These are phyloP conservation scores for Phymorhynchus buccinoides DNA, from an alignment of 1,140 invertebrate genomes.

Conservation along the genomic window DNA sequence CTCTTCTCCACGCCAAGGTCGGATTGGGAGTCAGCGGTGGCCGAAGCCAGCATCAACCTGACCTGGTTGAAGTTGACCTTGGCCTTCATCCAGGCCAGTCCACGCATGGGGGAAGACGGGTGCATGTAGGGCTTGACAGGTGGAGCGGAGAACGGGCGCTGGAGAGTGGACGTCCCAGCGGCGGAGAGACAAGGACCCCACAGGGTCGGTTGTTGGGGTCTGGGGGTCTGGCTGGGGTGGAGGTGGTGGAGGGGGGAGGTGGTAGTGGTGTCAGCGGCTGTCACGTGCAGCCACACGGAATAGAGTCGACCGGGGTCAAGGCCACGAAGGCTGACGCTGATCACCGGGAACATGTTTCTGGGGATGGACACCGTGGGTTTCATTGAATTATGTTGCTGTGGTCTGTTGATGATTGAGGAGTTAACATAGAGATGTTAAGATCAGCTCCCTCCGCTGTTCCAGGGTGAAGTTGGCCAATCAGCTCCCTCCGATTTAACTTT, in stretches of 20 bases:
- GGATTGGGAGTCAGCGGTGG: background rate
- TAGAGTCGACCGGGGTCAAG: conserved; percentile 40
- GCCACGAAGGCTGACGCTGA: conserved; percentile 44
- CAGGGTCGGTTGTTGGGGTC: background rate
- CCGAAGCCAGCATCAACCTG: background rate
- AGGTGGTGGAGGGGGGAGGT: background rate
- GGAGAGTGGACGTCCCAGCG: background rate
- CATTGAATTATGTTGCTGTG: too few species aligned
- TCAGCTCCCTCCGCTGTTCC: too few species aligned
- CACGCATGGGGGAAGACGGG: conserved; percentile 26
- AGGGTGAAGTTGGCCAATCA: too few species aligned
- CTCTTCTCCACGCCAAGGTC: background rate
- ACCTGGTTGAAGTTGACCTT: conserved; percentile 23
- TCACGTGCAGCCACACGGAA: conserved; percentile 44
- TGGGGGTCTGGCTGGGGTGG: background rate
- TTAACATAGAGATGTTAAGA: too few species aligned
- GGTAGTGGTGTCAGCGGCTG: conserved; percentile 37
- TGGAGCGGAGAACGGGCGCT: background rate
- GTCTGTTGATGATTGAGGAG: too few species aligned
- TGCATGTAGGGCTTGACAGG: conserved; percentile 35
- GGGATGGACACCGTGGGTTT: too few species aligned
- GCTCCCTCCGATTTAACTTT: too few species aligned
- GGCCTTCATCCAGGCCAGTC: conserved; percentile 37
- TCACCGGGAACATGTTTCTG: conserved; percentile 53
- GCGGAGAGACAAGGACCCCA: background rate